phyloP scores from a whole-genome alignment of 2,113 vertebrate genomes.

The Osmerus mordax region DNA sequence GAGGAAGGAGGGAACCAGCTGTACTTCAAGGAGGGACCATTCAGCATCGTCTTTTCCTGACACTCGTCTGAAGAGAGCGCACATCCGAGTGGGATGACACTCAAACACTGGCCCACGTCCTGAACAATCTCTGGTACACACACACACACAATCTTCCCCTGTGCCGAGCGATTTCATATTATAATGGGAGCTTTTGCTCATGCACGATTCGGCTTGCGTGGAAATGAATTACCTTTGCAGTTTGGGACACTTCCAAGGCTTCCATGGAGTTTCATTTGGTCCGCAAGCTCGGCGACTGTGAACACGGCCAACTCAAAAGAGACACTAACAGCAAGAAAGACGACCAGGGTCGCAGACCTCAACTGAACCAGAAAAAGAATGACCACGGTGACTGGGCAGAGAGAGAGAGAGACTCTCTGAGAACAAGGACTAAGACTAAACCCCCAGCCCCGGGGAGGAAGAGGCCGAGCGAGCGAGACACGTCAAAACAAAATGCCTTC shows the following conservation, averaged over 20 bases:
- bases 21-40: slow-evolving; percentile 53
- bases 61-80: slow-evolving; percentile 43
- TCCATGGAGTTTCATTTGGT: slow-evolving; percentile 38
- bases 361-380: slow-evolving; percentile 43
- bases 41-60: slow-evolving; percentile 40
- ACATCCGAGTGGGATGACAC: slow-evolving; percentile 32
- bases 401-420: neutral
- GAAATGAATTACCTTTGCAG: slow-evolving; percentile 59
- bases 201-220: slow-evolving; percentile 42
- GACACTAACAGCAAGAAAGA: slow-evolving; percentile 31
- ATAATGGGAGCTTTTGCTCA: slow-evolving; percentile 49
- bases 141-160: slow-evolving; percentile 5
- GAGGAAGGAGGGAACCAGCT: slow-evolving; percentile 51
- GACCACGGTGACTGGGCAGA: slow-evolving; percentile 36
- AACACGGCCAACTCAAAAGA: slow-evolving; percentile 5
- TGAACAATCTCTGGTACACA: slow-evolving; percentile 42
- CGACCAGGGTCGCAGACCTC: slow-evolving; percentile 38
- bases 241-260: slow-evolving; percentile 44
- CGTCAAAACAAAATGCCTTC: slow-evolving; percentile 24
- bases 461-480: slow-evolving; percentile 5
- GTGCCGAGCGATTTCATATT: slow-evolving; percentile 46
- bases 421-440: too few relatives aligned
- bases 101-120: neutral
- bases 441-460: neutral
- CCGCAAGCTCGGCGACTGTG: neutral